These are phyloP conservation scores for Karalla daura DNA, from an alignment of 2,797 vertebrate species.

Conservation along the genomic window DNA sequence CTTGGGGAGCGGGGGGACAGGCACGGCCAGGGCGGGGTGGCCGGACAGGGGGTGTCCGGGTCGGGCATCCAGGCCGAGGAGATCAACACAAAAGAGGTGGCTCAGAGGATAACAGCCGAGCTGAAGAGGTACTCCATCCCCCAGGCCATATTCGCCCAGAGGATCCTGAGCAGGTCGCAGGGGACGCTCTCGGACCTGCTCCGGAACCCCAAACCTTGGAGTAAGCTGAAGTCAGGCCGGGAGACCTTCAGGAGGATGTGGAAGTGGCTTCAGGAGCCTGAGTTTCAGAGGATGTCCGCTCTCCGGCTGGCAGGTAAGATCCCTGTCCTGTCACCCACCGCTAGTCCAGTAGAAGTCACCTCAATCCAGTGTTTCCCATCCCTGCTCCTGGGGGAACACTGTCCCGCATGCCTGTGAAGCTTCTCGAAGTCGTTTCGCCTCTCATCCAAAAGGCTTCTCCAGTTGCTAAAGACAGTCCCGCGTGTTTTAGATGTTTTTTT, in stretches of 20 bases:
- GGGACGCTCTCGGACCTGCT: slow-evolving; percentile 97
- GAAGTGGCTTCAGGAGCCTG: slow-evolving; percentile 99
- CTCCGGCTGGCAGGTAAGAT: slow-evolving; percentile 93
- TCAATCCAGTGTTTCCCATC: too few species aligned
- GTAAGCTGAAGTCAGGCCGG: slow-evolving; percentile 97
- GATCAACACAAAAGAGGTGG: slow-evolving; percentile 99
- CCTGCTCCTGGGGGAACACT: too few species aligned
- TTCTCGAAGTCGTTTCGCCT: too few species aligned
- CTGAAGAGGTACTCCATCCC: slow-evolving; percentile 98
- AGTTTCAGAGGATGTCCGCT: slow-evolving; percentile 98
- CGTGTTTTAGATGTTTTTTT: too few species aligned
- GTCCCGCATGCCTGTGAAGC: too few species aligned
- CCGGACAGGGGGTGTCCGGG: slow-evolving; percentile 82
- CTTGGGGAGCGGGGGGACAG: slow-evolving; percentile 90
- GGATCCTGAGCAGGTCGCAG: slow-evolving; percentile 97
- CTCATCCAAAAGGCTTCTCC: too few species aligned
- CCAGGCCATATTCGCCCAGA: slow-evolving; percentile 97
- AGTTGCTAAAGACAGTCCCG: too few species aligned
- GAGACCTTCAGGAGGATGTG: slow-evolving; percentile 99
- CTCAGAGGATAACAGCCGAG: slow-evolving; percentile 96
- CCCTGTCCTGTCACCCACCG: neutral
- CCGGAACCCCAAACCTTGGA: slow-evolving; percentile 98
- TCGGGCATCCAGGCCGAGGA: slow-evolving; percentile 91
- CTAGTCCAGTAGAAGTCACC: too few species aligned
- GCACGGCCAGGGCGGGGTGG: slow-evolving; percentile 81